These are phyloP conservation scores for Struthio camelus DNA, from an alignment of 2,113 vertebrate genomes.

Conservation along the genomic window DNA sequence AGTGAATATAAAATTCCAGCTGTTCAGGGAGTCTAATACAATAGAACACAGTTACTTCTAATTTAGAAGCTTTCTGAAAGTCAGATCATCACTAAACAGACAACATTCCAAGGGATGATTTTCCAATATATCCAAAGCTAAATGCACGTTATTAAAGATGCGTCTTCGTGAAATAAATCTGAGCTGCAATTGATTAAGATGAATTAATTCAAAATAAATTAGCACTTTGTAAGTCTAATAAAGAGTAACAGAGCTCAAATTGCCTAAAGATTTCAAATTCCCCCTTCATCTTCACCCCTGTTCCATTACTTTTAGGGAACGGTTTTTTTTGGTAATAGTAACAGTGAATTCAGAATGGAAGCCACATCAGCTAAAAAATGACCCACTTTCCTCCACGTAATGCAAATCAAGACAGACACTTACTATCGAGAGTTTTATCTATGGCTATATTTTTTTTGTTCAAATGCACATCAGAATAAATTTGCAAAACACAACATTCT, in stretches of 20 bases:
- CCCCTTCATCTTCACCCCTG: neutral
- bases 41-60: too few relatives aligned
- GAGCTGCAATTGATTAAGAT: neutral
- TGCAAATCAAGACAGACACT: neutral
- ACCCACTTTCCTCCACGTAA: too few relatives aligned
- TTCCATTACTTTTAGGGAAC: neutral
- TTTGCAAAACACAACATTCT: neutral
- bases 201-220: neutral
- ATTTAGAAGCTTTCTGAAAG: neutral
- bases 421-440: neutral
- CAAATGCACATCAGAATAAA: neutral
- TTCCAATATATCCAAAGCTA: neutral
- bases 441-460: neutral
- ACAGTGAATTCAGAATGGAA: neutral
- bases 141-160: neutral
- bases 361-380: neutral
- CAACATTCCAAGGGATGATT: neutral
- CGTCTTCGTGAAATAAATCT: neutral
- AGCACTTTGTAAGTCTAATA: neutral
- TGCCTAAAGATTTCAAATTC: neutral
- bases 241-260: neutral
- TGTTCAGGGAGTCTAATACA: neutral
- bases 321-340: neutral
- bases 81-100: neutral
- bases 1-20: neutral